Evolutionary conservation across 1,140 invertebrate genomes (phyloP), one percentile per base, ranked within the genome.

Genomic region (Papilio glaucus): DNA sequence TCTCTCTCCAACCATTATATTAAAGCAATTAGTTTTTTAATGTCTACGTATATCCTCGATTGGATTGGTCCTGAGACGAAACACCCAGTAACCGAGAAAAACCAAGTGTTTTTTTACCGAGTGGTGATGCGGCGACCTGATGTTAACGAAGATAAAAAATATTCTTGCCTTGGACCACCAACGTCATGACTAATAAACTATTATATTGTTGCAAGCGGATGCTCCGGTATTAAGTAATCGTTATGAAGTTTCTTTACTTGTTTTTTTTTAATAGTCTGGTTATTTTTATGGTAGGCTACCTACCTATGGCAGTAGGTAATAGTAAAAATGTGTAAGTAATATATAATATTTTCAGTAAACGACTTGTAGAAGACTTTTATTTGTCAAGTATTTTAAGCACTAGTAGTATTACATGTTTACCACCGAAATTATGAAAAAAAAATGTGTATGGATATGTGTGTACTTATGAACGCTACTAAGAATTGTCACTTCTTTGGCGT

Each of bases 31-130:
- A 76, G 53, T 53, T 72, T 76, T 76, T 76, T 72, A 12, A 73
- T 61, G 10, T 49, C 39, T 67, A 62, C 39, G 21, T 49, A 60
- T 18, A 42, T 33, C 39, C 71, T 33, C 33, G 42, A 26, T 73
- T 67, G 73, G 57, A 53, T 39, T 63, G 26, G 37, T 73, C 49
- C 57, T n/a, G 38, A 39, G 26, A 26, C 42, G 49, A 49, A 72
- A 74, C 72, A 72, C 33, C 74, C 70, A 76, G 65, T 78, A 78
- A 74, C 65, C 61, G 49, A 76, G 41, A 63, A 78, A 69, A 78
- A n/a, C 49, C 63, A 70, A 61, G 4, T 24, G 53, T 76, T 76
- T 76, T 78, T 78, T 49, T 78, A 45, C 41, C 2, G 33, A 41
- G 63, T 61, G 72, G 77, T 71, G 75, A 79, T 76, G 72, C 70